Percentiles rank a stretch among this genome's conserved stretches.
phyloP scores from a whole-genome alignment of 1,140 invertebrate species.

The Drosophila mayri region DNA sequence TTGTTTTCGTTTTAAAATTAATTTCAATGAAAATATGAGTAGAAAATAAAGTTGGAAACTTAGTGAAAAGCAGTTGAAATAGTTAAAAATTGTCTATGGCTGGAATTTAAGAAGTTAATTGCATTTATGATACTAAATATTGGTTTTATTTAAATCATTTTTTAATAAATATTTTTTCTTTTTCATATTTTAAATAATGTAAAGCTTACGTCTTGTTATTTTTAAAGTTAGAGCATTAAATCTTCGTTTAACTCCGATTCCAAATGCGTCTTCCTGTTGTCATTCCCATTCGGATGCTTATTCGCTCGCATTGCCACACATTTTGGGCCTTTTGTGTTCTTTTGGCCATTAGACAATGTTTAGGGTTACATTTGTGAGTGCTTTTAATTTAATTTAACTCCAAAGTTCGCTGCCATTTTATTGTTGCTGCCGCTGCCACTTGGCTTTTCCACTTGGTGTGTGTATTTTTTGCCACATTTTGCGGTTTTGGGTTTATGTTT shows the following conservation, averaged over 20 bases:
- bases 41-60: background rate
- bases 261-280: constrained; percentile 19
- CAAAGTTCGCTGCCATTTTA: constrained; percentile 46
- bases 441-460: constrained; percentile 32
- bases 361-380: constrained; percentile 71
- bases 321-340: constrained; percentile 36
- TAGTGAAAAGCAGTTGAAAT: background rate
- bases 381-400: constrained; percentile 74
- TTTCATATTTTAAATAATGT: accelerated
- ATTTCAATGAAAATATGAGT: too few relatives aligned
- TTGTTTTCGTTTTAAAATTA: too few relatives aligned
- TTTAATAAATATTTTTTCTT: background rate
- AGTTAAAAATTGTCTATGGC: background rate
- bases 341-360: constrained; percentile 71
- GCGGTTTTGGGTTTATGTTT: constrained; percentile 68
- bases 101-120: background rate
- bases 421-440: constrained; percentile 24
- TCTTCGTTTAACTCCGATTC: background rate
- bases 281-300: constrained; percentile 32
- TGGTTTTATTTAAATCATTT: background rate
- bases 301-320: constrained; percentile 45
- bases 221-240: constrained; percentile 4
- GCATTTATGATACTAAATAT: background rate
- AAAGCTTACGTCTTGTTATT: background rate
- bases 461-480: constrained; percentile 45